These are phyloP conservation scores for Eilema depressum DNA, from an alignment of 2,888 invertebrate species.

Conservation along the genomic window DNA sequence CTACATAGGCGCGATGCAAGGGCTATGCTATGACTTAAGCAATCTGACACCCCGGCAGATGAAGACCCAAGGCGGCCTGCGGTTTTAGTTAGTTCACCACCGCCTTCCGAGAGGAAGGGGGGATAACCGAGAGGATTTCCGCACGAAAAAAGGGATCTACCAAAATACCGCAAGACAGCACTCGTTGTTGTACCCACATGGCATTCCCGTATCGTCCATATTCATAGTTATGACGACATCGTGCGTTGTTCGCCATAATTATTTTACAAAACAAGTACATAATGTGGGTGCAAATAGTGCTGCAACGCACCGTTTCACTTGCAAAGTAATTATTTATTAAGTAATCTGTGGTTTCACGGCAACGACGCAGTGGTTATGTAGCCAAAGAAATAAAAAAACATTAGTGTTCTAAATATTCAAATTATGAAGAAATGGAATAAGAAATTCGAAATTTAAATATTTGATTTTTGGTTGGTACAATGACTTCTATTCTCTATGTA, in stretches of 20 bases:
- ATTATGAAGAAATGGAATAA: background rate
- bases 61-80: too few relatives aligned
- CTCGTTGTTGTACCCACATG: too few relatives aligned
- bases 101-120: too few relatives aligned
- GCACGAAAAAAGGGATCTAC: too few relatives aligned
- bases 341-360: background rate
- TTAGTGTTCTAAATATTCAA: background rate
- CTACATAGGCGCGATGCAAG: too few relatives aligned
- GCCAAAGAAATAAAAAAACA: background rate
- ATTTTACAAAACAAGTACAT: conserved; percentile 2
- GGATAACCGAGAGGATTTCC: too few relatives aligned
- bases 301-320: background rate
- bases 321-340: conserved; percentile 2
- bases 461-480: background rate
- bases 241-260: background rate
- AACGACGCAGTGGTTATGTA: background rate
- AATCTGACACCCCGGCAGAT: too few relatives aligned
- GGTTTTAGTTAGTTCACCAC: too few relatives aligned
- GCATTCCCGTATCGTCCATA: too few relatives aligned
- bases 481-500: background rate
- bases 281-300: background rate
- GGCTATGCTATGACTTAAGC: too few relatives aligned
- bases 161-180: too few relatives aligned
- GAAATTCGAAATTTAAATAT: background rate
- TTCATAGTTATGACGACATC: background rate